Conservation (phyloP, 2,888 invertebrate species). For the Deilephila porcellus region DNA sequence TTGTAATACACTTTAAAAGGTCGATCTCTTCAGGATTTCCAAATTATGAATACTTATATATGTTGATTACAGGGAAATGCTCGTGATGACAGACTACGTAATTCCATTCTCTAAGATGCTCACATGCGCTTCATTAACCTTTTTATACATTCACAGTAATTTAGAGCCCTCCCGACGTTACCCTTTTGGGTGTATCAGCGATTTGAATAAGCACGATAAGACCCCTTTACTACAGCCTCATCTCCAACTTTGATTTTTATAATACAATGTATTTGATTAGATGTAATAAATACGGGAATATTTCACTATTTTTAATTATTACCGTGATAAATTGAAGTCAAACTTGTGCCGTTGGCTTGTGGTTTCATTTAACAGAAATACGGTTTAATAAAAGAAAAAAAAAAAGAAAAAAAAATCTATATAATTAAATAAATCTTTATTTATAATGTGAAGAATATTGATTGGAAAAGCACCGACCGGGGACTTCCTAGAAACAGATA, state of each 20-base stretch:
- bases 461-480: too few species aligned
- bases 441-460: too few species aligned
- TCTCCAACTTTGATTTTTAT: not conserved
- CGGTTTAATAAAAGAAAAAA: too few species aligned
- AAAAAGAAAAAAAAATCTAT: too few species aligned
- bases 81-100: not conserved
- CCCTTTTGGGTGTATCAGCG: not conserved
- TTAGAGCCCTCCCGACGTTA: not conserved
- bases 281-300: too few species aligned
- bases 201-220: not conserved
- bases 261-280: not conserved
- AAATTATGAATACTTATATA: not conserved
- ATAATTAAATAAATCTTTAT: too few species aligned
- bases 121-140: not conserved
- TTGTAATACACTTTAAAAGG: not conserved
- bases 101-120: not conserved
- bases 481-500: too few species aligned
- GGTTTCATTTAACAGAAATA: too few species aligned
- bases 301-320: too few species aligned
- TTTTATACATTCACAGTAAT: not conserved
- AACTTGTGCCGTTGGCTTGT: too few species aligned
- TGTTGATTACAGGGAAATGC: not conserved
- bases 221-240: not conserved
- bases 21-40: not conserved
- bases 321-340: too few species aligned